Base-by-base conservation (phyloP, 2,797 vertebrate genomes). In the Gadopsis marmoratus region DNA sequence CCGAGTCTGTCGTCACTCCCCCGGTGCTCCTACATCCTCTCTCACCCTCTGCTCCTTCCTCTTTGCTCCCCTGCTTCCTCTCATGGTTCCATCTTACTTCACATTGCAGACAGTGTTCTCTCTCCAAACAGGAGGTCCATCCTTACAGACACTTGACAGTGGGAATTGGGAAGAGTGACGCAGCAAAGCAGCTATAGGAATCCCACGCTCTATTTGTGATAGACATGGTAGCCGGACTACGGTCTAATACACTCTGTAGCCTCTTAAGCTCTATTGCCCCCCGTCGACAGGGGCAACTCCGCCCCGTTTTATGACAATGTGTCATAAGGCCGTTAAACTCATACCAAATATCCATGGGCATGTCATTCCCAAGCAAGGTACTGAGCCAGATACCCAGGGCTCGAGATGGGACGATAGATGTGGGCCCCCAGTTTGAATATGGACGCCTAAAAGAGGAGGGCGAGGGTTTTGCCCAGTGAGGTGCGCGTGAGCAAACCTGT, bases 1-100 rank as follows among this genome's bases (percentile, higher is more conserved):
- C 76, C 64, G 60, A 50, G 67, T 73, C 71, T 81, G 80, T 88
- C 90, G 84, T 77, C 86, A 80, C 91, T 83, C 66, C 82, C 72
- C 74, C 61, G 47, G 74, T 58, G 62, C 66, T 67, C 56, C 70
- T 60, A 62, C 81, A 67, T 81, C 81, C 76, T 83, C 76, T 83
- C 61, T 76, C 56, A 31, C 17, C 78, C 75, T 43, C 58, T 71
- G 80, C 54, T 78, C 71, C 86, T 86, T 91, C 85, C 86, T 85
- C 83, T 71, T n/a, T 64, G 47, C 37, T 76, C 89, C 89, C 73
- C 75, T 64, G 83, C 78, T 78, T 80, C 81, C 85, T 85, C 78
- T 83, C 60, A 26, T 19, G 31, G 78, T 76, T 82, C 71, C 59
- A 8, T 73, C 75, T 72, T 70, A 61, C 65, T 59, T 86, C 69